Evolutionary conservation across 1,140 invertebrate genomes (phyloP).

Genomic region (Ridgeia piscesae): DNA sequence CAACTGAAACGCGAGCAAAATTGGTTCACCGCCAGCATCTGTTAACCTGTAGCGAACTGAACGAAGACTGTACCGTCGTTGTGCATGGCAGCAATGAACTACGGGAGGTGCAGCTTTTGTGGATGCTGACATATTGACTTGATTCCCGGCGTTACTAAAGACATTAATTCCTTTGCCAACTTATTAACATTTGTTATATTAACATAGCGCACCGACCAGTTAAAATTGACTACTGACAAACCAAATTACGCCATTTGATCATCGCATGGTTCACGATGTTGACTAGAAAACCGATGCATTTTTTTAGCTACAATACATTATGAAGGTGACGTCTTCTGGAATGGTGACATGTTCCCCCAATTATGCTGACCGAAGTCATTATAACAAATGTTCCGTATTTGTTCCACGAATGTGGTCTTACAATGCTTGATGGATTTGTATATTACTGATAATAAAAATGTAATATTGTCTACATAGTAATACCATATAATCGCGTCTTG

Average conservation of each 20-base stretch:
- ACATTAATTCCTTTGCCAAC: not conserved
- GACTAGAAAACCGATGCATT: no score
- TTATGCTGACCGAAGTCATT: not conserved
- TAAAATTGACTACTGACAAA: no score
- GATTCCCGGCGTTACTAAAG: not conserved
- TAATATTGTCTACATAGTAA: not conserved
- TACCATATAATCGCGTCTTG: not conserved
- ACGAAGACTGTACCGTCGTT: no score
- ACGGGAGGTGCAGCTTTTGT: not conserved
- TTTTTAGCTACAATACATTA: no score
- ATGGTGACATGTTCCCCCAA: no score
- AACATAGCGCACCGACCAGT: not conserved
- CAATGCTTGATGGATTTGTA: not conserved
- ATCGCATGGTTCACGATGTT: no score
- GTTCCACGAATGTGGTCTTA: not conserved
- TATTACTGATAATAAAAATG: not conserved
- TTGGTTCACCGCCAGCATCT: not conserved
- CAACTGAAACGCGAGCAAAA: not conserved
- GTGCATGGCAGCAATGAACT: not conserved
- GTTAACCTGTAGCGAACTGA: no score
- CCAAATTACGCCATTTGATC: no score
- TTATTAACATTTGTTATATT: not conserved
- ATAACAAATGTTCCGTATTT: not conserved
- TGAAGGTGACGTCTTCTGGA: no score
- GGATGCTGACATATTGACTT: not conserved